Conservation (phyloP, 2,888 invertebrate genomes). For the Cephus sareptanus region DNA sequence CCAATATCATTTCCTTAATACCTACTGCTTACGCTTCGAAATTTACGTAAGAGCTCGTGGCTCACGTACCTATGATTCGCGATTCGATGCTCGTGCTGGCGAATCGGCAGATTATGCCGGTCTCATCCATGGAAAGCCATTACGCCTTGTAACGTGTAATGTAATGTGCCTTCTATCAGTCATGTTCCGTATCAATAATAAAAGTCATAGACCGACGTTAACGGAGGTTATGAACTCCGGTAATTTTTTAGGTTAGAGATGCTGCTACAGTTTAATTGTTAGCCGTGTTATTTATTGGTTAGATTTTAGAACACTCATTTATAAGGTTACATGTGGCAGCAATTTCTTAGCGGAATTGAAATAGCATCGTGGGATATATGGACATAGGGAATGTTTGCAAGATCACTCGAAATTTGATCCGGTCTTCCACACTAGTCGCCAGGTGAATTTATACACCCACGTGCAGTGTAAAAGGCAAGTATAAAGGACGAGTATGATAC, state of each 20-base stretch:
- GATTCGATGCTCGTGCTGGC: constrained; percentile 18
- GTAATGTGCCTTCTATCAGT: not conserved
- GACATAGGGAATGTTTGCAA: not conserved
- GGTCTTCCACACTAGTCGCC: not conserved
- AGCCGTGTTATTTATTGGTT: not conserved
- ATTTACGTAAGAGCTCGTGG: constrained; percentile 33
- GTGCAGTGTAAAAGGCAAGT: constrained; percentile 34
- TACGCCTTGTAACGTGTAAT: not conserved
- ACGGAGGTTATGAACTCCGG: not conserved
- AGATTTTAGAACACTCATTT: not conserved
- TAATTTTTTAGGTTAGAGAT: not conserved
- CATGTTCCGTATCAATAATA: not conserved
- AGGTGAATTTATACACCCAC: constrained; percentile 22
- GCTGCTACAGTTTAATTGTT: not conserved
- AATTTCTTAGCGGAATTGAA: not conserved
- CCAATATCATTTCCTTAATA: constrained; percentile 33
- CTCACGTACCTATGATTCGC: constrained; percentile 13
- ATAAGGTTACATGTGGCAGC: not conserved
- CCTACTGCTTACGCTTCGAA: constrained; percentile 21
- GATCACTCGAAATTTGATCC: not conserved
- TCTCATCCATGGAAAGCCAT: not conserved
- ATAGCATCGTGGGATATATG: not conserved
- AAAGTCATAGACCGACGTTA: not conserved
- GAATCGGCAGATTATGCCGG: constrained; percentile 39
- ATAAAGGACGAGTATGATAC: constrained; percentile 22